phyloP scores from a whole-genome alignment of 2,888 invertebrate species.

The Synergus itoensis region DNA sequence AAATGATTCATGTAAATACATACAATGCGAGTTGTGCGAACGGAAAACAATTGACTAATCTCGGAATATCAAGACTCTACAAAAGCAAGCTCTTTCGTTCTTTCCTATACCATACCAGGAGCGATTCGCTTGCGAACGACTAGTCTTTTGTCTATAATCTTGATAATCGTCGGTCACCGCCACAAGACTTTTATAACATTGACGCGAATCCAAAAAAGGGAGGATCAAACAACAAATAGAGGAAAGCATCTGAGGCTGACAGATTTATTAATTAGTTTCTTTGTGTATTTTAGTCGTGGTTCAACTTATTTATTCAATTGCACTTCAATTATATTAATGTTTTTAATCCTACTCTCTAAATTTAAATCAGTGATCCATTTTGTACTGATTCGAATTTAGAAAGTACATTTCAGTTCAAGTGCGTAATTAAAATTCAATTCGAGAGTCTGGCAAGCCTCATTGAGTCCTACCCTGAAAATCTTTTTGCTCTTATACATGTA shows the following conservation, averaged over 20 bases:
- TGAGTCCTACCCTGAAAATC: constrained; percentile 13
- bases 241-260: background rate
- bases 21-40: constrained; percentile 4
- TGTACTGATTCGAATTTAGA: no score
- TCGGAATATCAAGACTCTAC: constrained; percentile 2
- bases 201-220: constrained; percentile 14
- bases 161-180: constrained; percentile 13
- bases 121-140: constrained; percentile 32
- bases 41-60: background rate
- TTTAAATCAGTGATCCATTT: no score
- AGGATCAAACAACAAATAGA: background rate
- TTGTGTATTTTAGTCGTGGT: background rate
- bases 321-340: background rate
- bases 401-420: background rate
- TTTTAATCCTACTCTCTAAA: background rate
- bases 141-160: constrained; percentile 30
- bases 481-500: constrained; percentile 46
- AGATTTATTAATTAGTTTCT: constrained; percentile 13
- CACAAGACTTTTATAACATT: constrained; percentile 35
- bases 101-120: constrained; percentile 4
- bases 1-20: background rate
- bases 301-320: background rate
- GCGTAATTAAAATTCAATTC: background rate
- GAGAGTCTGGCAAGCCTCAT: background rate
- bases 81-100: constrained; percentile 22